Evolutionary conservation across 2,888 invertebrate species (phyloP).

Genomic region (Scaptomyza caliginosa): DNA sequence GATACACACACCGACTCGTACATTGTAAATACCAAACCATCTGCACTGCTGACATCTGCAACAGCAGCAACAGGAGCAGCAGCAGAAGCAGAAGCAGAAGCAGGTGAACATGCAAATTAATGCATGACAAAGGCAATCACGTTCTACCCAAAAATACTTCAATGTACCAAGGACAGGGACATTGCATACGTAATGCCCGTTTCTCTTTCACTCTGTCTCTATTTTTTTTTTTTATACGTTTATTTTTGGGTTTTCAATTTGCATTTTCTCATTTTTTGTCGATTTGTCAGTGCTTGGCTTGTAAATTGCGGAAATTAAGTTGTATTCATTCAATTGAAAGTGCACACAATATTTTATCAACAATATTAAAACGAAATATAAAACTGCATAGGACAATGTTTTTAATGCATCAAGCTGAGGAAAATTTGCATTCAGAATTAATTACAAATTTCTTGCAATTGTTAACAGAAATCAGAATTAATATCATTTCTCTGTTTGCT

Average conservation of each 20-base stretch:
- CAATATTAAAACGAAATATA: background rate
- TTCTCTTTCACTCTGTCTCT: conserved; percentile 1
- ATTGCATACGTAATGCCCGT: conserved; percentile 60
- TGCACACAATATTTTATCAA: background rate
- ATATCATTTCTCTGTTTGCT: background rate
- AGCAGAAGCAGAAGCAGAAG: background rate
- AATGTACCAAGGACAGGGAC: conserved; percentile 1
- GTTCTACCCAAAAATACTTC: conserved; percentile 31
- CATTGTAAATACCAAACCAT: conserved; percentile 33
- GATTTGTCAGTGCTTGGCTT: conserved; percentile 8
- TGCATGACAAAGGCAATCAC: conserved; percentile 65
- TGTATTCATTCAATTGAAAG: conserved; percentile 3
- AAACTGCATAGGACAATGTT: background rate
- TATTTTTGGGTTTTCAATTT: conserved; percentile 54
- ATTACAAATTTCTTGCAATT: background rate
- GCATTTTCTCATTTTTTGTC: conserved; percentile 6
- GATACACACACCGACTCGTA: conserved; percentile 5
- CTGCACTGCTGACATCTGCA: conserved; percentile 19
- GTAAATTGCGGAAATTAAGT: conserved; percentile 64
- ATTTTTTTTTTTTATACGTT: conserved; percentile 1
- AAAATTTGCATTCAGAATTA: background rate
- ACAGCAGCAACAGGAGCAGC: background rate
- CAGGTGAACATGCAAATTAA: conserved; percentile 77
- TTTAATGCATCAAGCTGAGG: background rate
- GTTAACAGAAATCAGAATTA: background rate